Evolutionary conservation across 2,113 vertebrate species (phyloP), one percentile per base, ranked within the genome.

Genomic region (Baryphthengus martii): DNA sequence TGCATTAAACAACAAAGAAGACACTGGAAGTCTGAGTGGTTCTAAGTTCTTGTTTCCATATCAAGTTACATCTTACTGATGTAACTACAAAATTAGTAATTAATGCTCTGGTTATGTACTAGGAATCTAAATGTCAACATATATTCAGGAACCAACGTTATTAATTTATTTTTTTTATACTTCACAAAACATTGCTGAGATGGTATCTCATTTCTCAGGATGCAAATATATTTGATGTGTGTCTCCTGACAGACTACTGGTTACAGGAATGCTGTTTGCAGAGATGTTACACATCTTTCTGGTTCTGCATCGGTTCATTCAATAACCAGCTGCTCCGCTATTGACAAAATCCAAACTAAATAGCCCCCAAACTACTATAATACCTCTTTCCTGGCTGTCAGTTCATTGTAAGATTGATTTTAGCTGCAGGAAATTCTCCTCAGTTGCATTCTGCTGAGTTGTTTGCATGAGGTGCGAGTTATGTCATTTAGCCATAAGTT

Each of bases 371-470:
- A 84, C 31, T 79, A 59, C 40, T 74, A 14, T 61, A 87, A 68
- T 87, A 42, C 63, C 40, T 96, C 23, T 90, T 68, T 66, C 17
- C 47, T 76, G 55, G 35, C 44, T 96, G 59, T 4, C 73, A 74
- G 17, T 85, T 94, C 76, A 86, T 85, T 68, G 68, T 29, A 72
- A 59, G 58, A 93, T 77, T 94, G 88, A 93, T 94, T 95, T 95
- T 78, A 79, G 23, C 53, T 67, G 40, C 16, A 42, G n/a, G 61
- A 25, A 58, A 10, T 50, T 63, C 24, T 74, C 62, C 16, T 87
- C 72, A 19, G 19, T 55, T 47, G 40, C 61, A 20, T 53, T 95
- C 49, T 86, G 33, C 25, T 88, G 82, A 90, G 39, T 40, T 66
- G 20, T 25, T 35, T 59, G 72, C 53, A 53, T 24, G 25, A 77